These are phyloP conservation scores for Helicoverpa armigera DNA, from an alignment of 1,140 invertebrate genomes.

Conservation along the genomic window DNA sequence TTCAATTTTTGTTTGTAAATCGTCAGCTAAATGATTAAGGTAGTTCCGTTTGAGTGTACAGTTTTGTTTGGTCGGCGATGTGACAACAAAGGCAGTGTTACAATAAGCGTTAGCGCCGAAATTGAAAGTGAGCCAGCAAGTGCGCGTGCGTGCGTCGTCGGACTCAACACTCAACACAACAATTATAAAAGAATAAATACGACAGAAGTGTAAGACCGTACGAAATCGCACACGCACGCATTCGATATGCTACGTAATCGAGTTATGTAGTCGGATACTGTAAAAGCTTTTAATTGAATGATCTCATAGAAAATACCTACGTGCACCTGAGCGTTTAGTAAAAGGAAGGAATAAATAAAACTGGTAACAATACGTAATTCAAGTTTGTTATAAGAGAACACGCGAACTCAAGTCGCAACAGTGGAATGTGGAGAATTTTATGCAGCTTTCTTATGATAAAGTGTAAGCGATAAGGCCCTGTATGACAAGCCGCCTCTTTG, in stretches of 20 bases:
- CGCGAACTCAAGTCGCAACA: not conserved
- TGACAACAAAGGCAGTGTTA: constrained; percentile 58
- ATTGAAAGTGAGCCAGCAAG: constrained; percentile 63
- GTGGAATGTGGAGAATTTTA: not conserved
- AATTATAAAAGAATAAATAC: constrained; percentile 36
- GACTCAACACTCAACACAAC: no score
- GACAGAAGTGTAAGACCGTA: constrained; percentile 44
- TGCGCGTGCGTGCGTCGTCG: constrained; percentile 50
- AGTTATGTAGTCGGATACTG: constrained; percentile 25
- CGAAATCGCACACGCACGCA: constrained; percentile 34
- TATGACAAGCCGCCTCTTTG: constrained; percentile 33
- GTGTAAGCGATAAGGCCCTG: constrained; percentile 19
- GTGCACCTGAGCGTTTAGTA: constrained; percentile 24
- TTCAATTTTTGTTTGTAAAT: constrained; percentile 36
- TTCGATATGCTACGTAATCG: constrained; percentile 19
- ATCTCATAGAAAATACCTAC: constrained; percentile 27
- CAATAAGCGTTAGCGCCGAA: constrained; percentile 60
- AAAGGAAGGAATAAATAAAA: not conserved
- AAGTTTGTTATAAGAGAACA: not conserved
- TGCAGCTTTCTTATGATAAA: constrained; percentile 18
- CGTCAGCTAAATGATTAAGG: constrained; percentile 32
- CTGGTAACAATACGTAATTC: constrained; percentile 1
- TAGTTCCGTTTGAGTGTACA: constrained; percentile 25
- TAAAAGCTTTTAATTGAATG: constrained; percentile 27
- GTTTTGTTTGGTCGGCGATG: constrained; percentile 52